Base-by-base conservation (phyloP, 2,888 invertebrate genomes). In the Melanophora roralis region DNA sequence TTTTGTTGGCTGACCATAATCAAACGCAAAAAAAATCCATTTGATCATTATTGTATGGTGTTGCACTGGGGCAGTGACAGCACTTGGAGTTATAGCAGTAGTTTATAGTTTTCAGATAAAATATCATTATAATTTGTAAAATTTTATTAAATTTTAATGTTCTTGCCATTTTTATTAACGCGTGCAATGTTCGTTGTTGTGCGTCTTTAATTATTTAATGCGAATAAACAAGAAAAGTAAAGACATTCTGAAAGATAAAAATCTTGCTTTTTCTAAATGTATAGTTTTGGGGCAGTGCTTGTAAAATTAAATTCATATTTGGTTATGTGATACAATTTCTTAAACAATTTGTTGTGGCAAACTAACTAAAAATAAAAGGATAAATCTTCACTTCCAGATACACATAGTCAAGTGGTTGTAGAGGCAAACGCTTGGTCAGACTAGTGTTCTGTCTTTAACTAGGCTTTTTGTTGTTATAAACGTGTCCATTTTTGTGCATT, bases 101-200 rank as follows among this genome's bases (percentile, higher is more conserved):
- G 43, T 55, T 68, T 68, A 68, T 53, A 71, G 34, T 60, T 75
- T 67, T 59, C 53, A 51, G 75, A 80, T 80, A 80, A 80, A 80
- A 75, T 75, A 68, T 76, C 68, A 76, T 76, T 76, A 80, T 76
- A 76, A 80, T 80, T 80, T 80, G 80, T 80, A 72, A 67, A 80
- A 76, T 76, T 80, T 68, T 80, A 80, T 80, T 80, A 72, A 80
- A 72, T 67, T 80, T 80, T 76, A 80, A 80, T 80, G 75, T 79
- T 72, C 27, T 72, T 57, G 62, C 75, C 69, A 79, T 79, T 55
- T 79, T 72, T 67, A 65, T 64, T 69, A 69, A 53, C 59, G 51
- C 43, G 65, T 74, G 59, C 43, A 27, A 51, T 72, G 71, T 62
- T 21, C 51, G 19, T 32, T 55, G 62, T 23, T 11, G 7, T 43